Conservation (phyloP, 2,888 invertebrate genomes). For the Eurytoma californica region DNA sequence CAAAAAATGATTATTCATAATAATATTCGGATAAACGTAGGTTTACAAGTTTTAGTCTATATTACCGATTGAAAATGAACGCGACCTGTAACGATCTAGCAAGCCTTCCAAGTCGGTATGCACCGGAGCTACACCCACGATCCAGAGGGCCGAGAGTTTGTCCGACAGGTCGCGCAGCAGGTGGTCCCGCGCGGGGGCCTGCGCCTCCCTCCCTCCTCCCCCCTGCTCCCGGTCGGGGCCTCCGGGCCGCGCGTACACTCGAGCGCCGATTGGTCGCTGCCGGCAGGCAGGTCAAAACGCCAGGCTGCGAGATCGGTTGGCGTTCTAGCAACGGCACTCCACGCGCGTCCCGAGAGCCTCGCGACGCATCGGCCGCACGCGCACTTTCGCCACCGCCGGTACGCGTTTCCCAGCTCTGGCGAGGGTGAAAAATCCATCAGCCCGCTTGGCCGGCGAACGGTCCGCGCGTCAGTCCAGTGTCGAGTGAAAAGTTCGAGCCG, state of each 20-base stretch:
- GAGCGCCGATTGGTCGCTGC: constrained; percentile 39
- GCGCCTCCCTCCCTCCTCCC: neutral
- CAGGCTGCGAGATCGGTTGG: constrained; percentile 44
- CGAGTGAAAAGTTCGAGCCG: neutral
- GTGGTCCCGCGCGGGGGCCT: constrained; percentile 30
- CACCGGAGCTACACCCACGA: neutral
- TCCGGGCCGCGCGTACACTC: neutral
- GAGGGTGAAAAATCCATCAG: too few species aligned
- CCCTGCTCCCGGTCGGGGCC: neutral
- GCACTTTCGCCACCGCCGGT: neutral
- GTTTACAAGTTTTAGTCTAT: too few species aligned
- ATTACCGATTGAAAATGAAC: too few species aligned
- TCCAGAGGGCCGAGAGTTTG: constrained; percentile 2
- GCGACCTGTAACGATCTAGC: too few species aligned
- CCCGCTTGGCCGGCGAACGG: too few species aligned
- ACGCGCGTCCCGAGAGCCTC: constrained; percentile 5
- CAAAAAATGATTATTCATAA: too few species aligned
- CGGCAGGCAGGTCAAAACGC: constrained; percentile 47
- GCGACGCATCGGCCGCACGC: constrained; percentile 2
- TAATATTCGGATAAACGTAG: too few species aligned
- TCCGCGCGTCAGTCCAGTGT: too few species aligned
- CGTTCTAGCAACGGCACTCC: constrained; percentile 32
- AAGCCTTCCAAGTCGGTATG: too few species aligned
- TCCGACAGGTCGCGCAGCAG: constrained; percentile 53
- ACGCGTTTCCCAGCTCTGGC: too few species aligned